phyloP scores from a whole-genome alignment of 2,797 vertebrate genomes.

The Tragelaphus oryx region DNA sequence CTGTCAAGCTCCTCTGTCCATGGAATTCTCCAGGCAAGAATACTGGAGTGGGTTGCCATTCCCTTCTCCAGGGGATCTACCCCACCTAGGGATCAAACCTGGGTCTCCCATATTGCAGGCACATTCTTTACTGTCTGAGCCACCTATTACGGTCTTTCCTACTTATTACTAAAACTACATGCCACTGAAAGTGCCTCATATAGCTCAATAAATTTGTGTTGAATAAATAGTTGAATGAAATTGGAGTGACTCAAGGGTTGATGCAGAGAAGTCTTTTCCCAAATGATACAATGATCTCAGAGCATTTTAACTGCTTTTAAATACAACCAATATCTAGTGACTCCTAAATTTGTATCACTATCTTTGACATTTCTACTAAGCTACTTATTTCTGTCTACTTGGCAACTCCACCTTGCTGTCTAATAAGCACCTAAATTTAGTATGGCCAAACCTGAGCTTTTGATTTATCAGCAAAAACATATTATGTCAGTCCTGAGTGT shows the following conservation, averaged over 20 bases:
- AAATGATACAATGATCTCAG: not conserved
- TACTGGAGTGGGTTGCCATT: not conserved
- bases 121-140: not conserved
- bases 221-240: not conserved
- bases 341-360: not conserved
- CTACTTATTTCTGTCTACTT: not conserved
- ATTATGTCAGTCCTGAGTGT: not conserved
- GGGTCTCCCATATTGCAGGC: not conserved
- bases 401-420: not conserved
- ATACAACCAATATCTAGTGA: not conserved
- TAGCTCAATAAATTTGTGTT: not conserved
- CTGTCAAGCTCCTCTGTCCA: not conserved
- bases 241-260: not conserved
- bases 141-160: not conserved
- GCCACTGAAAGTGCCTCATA: not conserved
- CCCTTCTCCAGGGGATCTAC: not conserved
- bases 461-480: not conserved
- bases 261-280: not conserved
- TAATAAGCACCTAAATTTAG: not conserved
- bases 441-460: not conserved
- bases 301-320: not conserved
- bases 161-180: not conserved
- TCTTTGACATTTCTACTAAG: not conserved
- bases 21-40: not conserved
- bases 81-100: not conserved